Conservation (phyloP, 1,140 invertebrate species). For the Listronotus oregonensis region DNA sequence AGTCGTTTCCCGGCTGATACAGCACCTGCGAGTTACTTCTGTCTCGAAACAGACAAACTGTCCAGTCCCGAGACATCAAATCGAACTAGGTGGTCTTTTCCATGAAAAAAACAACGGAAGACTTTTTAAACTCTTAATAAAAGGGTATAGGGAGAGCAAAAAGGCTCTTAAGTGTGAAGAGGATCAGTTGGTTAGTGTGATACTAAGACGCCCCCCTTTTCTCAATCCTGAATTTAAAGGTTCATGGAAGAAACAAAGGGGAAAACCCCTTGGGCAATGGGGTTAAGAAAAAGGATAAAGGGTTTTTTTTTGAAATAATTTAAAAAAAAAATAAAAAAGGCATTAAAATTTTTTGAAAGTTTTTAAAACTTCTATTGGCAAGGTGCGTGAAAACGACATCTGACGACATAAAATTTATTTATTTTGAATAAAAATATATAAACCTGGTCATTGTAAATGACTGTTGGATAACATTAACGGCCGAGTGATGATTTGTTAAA, state of each 20-base stretch:
- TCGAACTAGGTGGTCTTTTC: conserved; percentile 73
- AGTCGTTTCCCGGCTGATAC: neutral
- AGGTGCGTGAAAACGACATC: too few relatives aligned
- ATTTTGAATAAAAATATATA: too few relatives aligned
- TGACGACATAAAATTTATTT: too few relatives aligned
- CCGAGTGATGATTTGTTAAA: too few relatives aligned
- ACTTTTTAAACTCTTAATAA: conserved; percentile 76
- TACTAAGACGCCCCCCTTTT: conserved; percentile 38
- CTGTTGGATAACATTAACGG: too few relatives aligned
- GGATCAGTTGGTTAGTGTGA: conserved; percentile 54
- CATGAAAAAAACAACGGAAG: conserved; percentile 69
- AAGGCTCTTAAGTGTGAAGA: conserved; percentile 71
- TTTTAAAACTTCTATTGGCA: too few relatives aligned
- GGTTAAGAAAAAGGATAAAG: conserved; percentile 31
- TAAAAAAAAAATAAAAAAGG: too few relatives aligned
- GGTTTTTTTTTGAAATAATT: conserved; percentile 4
- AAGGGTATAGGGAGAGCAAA: conserved; percentile 75
- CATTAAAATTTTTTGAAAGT: too few relatives aligned
- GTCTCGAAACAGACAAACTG: conserved; percentile 73
- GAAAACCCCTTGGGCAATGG: conserved; percentile 13
- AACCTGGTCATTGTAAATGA: too few relatives aligned
- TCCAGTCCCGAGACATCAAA: conserved; percentile 67
- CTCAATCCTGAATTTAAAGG: conserved; percentile 38
- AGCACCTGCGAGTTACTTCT: conserved; percentile 61
- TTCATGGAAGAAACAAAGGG: conserved; percentile 11